A percentile compares a stretch with the other conserved stretches of the same genome.
phyloP scores from a whole-genome alignment of 2,797 vertebrate genomes.

The Anableps anableps region DNA sequence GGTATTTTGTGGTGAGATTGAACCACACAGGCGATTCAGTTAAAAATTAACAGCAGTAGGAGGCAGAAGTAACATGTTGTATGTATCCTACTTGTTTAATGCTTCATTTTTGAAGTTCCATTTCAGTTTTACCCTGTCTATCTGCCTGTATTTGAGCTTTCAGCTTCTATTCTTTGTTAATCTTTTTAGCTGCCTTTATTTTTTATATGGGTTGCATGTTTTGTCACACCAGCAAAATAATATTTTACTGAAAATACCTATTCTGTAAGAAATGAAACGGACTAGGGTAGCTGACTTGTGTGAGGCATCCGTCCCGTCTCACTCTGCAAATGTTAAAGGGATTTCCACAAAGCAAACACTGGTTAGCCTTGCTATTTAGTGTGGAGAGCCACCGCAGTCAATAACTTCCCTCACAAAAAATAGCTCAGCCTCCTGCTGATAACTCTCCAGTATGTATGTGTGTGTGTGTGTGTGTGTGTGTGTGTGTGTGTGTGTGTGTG shows the following conservation, averaged over 20 bases:
- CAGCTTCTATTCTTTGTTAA: not conserved
- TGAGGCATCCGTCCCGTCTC: slow-evolving; percentile 66
- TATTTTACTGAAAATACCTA: slow-evolving; percentile 33
- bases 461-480: slow-evolving; percentile 33
- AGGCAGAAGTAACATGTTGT: not conserved
- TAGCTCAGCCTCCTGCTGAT: slow-evolving; percentile 56
- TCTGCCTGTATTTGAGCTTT: not conserved
- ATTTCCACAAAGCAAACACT: slow-evolving; percentile 85
- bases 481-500: slow-evolving; percentile 16
- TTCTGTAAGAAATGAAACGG: slow-evolving; percentile 27
- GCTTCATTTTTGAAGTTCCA: not conserved
- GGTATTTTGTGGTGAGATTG: no score
- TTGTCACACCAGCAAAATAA: slow-evolving; percentile 7
- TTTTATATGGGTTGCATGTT: slow-evolving; percentile 1
- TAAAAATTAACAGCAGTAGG: not conserved
- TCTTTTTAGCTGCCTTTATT: not conserved
- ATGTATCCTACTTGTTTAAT: not conserved
- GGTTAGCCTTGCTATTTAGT: slow-evolving; percentile 80
- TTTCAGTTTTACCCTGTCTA: not conserved
- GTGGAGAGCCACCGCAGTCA: slow-evolving; percentile 75
- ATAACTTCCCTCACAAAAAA: slow-evolving; percentile 74
- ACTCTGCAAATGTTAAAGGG: slow-evolving; percentile 75
- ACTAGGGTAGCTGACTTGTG: slow-evolving; percentile 50
- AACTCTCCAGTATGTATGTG: slow-evolving; percentile 31
- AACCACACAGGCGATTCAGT: not conserved